Evolutionary conservation across 2,113 vertebrate genomes (phyloP), one percentile per base, ranked within the genome.

Genomic region (Eleginops maclovinus): DNA sequence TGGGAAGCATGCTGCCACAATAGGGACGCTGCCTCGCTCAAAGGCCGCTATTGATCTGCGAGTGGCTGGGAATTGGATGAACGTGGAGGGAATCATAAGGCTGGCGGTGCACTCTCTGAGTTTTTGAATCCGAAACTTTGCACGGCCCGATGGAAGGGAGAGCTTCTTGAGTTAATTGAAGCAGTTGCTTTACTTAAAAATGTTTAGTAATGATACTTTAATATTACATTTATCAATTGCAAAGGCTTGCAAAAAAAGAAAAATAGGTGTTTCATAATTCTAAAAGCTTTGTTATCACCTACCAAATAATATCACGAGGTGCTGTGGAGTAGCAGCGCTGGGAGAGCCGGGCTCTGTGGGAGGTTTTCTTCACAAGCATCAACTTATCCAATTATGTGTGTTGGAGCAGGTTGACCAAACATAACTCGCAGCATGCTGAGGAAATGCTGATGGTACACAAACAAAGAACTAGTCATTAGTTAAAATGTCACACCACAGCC

Each of bases 1-100:
- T 62, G 53, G 9, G 71, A 71, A 9, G 19, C 80, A 73, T 6
- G 75, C 75, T 31, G 62, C 72, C 85, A 89, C 82, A 87, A 89
- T 83, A 72, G 77, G 86, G 82, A 43, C 82, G 75, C 84, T 75
- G 74, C 81, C 79, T 89, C 81, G 67, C 89, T 91, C 89, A 90
- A 90, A 91, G 84, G 73, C 55, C 4, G 56, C 92, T 92, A 93
- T 93, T 92, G 92, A 93, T 92, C 87, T 31, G 82, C 59, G 28
- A 83, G 76, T 75, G 74, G 87, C 70, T 78, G 86, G 9, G 81
- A 87, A 92, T 87, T 70, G 77, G 78, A 65, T 12, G 70, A 46
- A 92, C 89, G 92, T 91, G 91, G 72, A 51, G 54, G 64, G 91
- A 92, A 92, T 92, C 46, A 43, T 59, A 89, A 91, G 53, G 47